phyloP scores from a whole-genome alignment of 2,888 invertebrate species.

The Scrobipalpa costella region DNA sequence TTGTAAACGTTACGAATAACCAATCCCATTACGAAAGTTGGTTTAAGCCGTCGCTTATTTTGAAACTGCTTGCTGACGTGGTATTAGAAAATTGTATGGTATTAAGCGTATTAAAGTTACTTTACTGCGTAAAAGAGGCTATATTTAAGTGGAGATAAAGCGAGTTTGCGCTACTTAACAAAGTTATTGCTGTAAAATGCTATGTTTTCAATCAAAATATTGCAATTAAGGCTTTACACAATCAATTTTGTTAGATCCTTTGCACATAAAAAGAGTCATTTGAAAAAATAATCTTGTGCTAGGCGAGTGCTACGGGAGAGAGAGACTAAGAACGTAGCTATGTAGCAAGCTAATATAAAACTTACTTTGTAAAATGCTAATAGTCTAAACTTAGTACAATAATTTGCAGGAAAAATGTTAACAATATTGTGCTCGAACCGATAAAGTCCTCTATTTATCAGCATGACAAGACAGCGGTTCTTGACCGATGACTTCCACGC shows the following conservation, averaged over 20 bases:
- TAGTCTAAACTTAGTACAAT: not conserved
- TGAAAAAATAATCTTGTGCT: too few relatives aligned
- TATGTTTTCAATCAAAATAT: too few relatives aligned
- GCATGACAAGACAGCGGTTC: not conserved
- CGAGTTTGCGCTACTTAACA: not conserved
- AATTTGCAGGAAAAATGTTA: not conserved
- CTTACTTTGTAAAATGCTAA: too few relatives aligned
- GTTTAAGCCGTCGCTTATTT: not conserved
- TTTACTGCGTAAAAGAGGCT: not conserved
- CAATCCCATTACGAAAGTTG: slow-evolving; percentile 2
- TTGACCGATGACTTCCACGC: slow-evolving; percentile 22
- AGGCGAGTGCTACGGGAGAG: too few relatives aligned
- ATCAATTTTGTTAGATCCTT: too few relatives aligned
- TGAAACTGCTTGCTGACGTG: not conserved
- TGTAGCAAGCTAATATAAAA: too few relatives aligned
- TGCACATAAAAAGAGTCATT: too few relatives aligned
- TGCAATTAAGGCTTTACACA: too few relatives aligned
- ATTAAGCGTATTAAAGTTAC: not conserved
- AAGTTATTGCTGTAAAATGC: not conserved
- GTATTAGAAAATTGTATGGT: not conserved
- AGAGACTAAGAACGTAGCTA: too few relatives aligned
- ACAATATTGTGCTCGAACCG: slow-evolving; percentile 10
- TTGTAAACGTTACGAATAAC: slow-evolving; percentile 32
- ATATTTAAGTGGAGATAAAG: not conserved
- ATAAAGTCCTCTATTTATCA: slow-evolving; percentile 2